These are phyloP conservation scores for Tethea ocularis DNA, from an alignment of 2,888 invertebrate genomes.

Conservation along the genomic window DNA sequence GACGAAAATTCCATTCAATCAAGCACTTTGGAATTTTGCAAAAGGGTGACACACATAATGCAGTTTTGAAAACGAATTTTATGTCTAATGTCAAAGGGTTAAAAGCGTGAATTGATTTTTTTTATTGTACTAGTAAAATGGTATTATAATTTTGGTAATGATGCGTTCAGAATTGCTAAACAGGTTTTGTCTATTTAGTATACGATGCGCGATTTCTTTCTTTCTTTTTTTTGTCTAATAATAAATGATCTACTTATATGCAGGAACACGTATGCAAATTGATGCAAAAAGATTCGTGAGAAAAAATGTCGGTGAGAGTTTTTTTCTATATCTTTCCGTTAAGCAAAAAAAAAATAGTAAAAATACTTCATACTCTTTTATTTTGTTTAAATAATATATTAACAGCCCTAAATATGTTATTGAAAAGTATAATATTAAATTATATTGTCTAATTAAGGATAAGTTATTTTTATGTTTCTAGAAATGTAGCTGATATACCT, in stretches of 20 bases:
- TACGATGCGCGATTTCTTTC: constrained; percentile 58
- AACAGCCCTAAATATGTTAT: too few relatives aligned
- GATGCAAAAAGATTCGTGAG: constrained; percentile 50
- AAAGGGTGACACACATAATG: constrained; percentile 34
- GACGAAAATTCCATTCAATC: constrained; percentile 46
- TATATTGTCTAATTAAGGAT: too few relatives aligned
- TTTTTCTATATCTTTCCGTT: constrained; percentile 12
- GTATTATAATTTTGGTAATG: constrained; percentile 51
- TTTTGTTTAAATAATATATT: too few relatives aligned
- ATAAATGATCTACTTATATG: constrained; percentile 57
- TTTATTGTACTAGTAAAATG: constrained; percentile 12
- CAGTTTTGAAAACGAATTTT: constrained; percentile 18
- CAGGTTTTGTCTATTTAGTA: constrained; percentile 78
- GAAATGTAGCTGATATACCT: too few relatives aligned
- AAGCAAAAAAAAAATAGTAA: not conserved
- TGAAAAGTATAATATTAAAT: too few relatives aligned
- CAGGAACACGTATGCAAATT: constrained; percentile 55
- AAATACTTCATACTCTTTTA: too few relatives aligned
- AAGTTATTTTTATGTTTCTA: too few relatives aligned
- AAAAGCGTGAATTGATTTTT: constrained; percentile 24
- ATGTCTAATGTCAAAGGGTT: constrained; percentile 19
- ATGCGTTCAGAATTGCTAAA: constrained; percentile 75
- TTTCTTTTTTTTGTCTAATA: constrained; percentile 45
- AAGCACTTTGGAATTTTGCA: constrained; percentile 36
- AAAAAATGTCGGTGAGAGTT: constrained; percentile 46